Conservation (phyloP, 37 sponge, comb jelly and placozoan genomes). For the Corticium candelabrum region DNA sequence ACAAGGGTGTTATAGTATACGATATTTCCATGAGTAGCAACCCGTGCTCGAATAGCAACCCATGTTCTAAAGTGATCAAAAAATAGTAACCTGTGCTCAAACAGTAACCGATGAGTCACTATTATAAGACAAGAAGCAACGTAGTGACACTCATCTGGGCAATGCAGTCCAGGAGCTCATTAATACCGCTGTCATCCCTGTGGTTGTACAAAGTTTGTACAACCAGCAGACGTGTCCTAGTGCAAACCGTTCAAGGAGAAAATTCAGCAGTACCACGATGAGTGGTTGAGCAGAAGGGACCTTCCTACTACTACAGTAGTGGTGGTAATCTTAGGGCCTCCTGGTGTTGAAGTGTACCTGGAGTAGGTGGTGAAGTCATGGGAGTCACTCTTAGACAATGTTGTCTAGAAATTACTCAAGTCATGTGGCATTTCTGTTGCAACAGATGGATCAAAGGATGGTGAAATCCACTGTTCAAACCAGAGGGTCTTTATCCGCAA, state of each 20-base stretch:
- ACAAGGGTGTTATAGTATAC: too few relatives aligned
- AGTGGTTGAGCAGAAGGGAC: background rate
- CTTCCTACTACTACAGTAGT: background rate
- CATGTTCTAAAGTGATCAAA: too few relatives aligned
- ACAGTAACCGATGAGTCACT: too few relatives aligned
- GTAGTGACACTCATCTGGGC: too few relatives aligned
- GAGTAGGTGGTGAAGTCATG: background rate
- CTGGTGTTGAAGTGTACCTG: background rate
- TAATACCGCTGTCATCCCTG: background rate
- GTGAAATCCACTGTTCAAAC: background rate
- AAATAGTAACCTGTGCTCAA: too few relatives aligned
- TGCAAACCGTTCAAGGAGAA: background rate
- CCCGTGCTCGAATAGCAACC: too few relatives aligned
- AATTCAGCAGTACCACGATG: conserved; percentile 2
- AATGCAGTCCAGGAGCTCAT: too few relatives aligned
- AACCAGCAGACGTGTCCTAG: conserved; percentile 7
- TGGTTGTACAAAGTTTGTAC: conserved; percentile 8
- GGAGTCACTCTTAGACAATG: background rate
- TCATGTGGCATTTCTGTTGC: background rate
- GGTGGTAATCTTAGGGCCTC: background rate
- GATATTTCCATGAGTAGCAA: too few relatives aligned
- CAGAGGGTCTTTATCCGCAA: background rate
- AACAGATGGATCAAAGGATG: background rate
- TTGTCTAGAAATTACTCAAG: background rate
- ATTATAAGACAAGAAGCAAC: too few relatives aligned